These are phyloP conservation scores for Rhagophthalmus giganteus DNA, from an alignment of 2,888 invertebrate species.

Conservation along the genomic window DNA sequence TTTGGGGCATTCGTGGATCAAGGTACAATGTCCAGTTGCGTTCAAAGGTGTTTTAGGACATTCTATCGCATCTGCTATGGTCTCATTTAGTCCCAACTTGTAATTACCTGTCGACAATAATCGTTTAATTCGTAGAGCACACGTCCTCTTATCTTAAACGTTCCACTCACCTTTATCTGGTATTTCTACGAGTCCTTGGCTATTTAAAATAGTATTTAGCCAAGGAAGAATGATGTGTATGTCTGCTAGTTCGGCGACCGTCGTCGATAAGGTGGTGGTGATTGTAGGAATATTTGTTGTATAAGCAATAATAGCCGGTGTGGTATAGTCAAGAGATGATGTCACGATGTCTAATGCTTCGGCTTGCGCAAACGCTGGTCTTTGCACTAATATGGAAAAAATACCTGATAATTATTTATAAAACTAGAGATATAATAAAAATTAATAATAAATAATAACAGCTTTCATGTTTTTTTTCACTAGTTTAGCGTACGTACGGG, in stretches of 20 bases:
- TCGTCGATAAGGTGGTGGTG: too few species aligned
- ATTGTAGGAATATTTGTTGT: not conserved
- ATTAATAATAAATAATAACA: too few species aligned
- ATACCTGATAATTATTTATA: too few species aligned
- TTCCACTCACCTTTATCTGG: not conserved
- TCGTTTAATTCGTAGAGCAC: not conserved
- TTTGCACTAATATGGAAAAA: too few species aligned
- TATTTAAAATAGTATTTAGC: not conserved
- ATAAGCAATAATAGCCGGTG: too few species aligned
- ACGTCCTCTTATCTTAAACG: not conserved
- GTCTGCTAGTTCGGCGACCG: not conserved
- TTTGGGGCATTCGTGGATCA: not conserved
- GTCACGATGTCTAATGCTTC: too few species aligned
- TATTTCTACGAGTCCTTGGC: not conserved
- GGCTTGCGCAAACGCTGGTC: too few species aligned
- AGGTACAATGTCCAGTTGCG: conserved; percentile 3
- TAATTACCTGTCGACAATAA: not conserved
- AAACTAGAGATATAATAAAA: too few species aligned
- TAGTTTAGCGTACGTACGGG: too few species aligned
- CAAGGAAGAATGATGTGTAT: not conserved
- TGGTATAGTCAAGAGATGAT: too few species aligned
- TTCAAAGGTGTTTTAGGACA: conserved; percentile 2
- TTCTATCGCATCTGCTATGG: not conserved
- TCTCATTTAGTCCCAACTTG: conserved; percentile 1
- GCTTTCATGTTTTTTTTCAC: too few species aligned